Conservation (phyloP, 2,113 vertebrate species). For the Regulus satrapa region DNA sequence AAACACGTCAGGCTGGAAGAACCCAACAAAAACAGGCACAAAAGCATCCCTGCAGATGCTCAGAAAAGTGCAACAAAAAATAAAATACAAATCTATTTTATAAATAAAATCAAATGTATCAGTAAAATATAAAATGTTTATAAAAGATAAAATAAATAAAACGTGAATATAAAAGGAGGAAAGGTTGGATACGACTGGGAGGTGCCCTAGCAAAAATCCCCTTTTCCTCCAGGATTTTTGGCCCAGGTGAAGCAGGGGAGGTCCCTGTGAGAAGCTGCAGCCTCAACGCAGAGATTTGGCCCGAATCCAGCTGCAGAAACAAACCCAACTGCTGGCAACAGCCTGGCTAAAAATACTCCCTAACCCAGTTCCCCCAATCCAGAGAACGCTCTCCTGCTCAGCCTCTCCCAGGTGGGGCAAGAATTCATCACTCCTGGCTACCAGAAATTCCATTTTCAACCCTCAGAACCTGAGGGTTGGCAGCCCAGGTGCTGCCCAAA, state of each 20-base stretch:
- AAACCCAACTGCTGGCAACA: background rate
- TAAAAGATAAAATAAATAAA: too few species aligned
- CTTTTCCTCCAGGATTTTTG: background rate
- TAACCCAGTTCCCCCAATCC: constrained; percentile 26
- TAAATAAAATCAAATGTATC: too few species aligned
- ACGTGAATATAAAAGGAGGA: too few species aligned
- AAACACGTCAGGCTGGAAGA: too few species aligned
- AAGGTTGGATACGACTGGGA: accelerated
- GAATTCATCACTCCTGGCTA: background rate
- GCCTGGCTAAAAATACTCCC: constrained; percentile 16
- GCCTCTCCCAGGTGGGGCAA: background rate
- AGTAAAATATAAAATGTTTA: too few species aligned
- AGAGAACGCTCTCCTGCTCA: background rate
- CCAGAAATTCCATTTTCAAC: background rate
- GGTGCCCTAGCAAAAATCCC: background rate
- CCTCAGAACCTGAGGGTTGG: background rate
- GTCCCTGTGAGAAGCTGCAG: background rate
- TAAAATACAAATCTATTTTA: too few species aligned
- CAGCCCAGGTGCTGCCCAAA: background rate
- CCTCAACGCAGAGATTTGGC: too few species aligned
- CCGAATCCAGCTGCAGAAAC: background rate
- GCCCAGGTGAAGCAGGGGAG: background rate
- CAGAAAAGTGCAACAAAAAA: too few species aligned
- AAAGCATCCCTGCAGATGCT: too few species aligned
- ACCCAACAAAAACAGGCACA: too few species aligned